Conservation (phyloP, 2,797 vertebrate species). For the Coluber constrictor region DNA sequence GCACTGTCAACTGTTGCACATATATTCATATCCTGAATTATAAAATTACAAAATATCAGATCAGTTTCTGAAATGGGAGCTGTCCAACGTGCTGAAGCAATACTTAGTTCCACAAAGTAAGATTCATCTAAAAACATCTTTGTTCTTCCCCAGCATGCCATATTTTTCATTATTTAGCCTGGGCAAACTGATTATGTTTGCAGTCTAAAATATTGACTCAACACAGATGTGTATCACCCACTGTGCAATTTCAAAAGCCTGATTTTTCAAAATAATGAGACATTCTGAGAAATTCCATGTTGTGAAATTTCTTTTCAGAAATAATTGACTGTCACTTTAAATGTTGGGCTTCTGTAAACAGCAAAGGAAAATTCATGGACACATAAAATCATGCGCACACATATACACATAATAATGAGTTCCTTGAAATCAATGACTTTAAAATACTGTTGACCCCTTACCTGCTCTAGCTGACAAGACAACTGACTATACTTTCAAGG, state of each 20-base stretch:
- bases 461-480: not conserved
- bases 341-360: not conserved
- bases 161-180: not conserved
- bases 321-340: not conserved
- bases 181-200: conserved; percentile 14
- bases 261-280: not conserved
- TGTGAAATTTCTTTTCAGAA: not conserved
- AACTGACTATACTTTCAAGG: conserved; percentile 4
- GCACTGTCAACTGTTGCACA: not conserved
- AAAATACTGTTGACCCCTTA: not conserved
- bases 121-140: not conserved
- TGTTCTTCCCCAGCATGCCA: not conserved
- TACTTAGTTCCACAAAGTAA: not conserved
- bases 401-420: not conserved
- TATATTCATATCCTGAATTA: not conserved
- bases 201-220: conserved; percentile 11
- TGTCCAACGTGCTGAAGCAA: not conserved
- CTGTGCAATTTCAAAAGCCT: not conserved
- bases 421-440: not conserved
- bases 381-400: not conserved
- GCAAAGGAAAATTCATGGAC: not conserved
- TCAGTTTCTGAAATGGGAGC: not conserved
- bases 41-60: not conserved
- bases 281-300: not conserved
- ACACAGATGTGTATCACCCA: not conserved